Conservation (phyloP, 2,797 vertebrate species). For the Enteromius afrohamiltoni region DNA sequence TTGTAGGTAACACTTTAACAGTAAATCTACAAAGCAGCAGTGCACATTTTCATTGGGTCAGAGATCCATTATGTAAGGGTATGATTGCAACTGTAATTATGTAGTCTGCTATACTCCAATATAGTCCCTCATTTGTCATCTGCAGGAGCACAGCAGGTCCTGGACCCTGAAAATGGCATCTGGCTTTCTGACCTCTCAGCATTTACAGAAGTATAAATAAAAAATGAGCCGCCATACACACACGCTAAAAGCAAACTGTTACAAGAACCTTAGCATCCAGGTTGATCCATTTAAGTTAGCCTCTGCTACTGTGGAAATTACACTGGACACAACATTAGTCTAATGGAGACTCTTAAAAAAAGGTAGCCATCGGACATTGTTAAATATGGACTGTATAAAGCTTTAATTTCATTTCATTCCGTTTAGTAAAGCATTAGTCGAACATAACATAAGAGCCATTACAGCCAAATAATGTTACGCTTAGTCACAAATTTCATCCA, state of each 20-base stretch:
- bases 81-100: constrained; percentile 73
- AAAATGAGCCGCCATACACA: constrained; percentile 42
- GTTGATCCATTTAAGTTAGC: not conserved
- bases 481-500: too few species aligned
- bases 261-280: constrained; percentile 1
- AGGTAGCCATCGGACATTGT: not conserved
- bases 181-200: constrained; percentile 62
- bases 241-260: constrained; percentile 24
- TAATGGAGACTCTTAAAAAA: not conserved
- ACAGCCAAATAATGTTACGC: too few species aligned
- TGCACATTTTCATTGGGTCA: constrained; percentile 34
- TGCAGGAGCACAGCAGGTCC: constrained; percentile 7
- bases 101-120: constrained; percentile 64
- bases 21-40: not conserved
- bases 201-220: constrained; percentile 68
- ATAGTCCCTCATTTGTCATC: constrained; percentile 68
- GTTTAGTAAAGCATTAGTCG: too few species aligned
- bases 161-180: constrained; percentile 38
- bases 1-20: too few species aligned
- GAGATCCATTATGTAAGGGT: constrained; percentile 61
- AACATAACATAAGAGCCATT: too few species aligned
- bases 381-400: too few species aligned
- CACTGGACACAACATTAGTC: not conserved
- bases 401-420: too few species aligned
- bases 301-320: not conserved